A percentile compares a stretch with the other conserved stretches of the same genome.
phyloP scores from a whole-genome alignment of 2,888 invertebrate species.

The Leucophenga montana region DNA sequence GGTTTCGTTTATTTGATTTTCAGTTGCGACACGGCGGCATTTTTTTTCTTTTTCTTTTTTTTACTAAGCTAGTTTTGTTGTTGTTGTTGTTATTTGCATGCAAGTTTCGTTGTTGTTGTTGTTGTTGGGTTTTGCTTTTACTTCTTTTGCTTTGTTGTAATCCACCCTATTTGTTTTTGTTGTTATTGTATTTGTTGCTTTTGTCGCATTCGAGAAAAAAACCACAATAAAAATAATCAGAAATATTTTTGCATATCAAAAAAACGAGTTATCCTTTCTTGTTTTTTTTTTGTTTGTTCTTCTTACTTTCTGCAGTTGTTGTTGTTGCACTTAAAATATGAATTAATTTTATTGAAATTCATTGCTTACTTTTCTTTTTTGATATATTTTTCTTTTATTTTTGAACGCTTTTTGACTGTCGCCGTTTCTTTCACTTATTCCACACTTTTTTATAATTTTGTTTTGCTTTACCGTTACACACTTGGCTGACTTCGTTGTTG shows the following conservation, averaged over 20 bases:
- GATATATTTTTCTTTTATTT: no score
- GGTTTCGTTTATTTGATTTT: slow-evolving; percentile 18
- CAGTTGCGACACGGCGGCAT: slow-evolving; percentile 44
- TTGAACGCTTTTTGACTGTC: no score
- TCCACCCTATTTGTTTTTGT: slow-evolving; percentile 32
- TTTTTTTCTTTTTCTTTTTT: slow-evolving; percentile 49
- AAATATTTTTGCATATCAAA: not conserved
- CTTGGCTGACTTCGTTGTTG: no score
- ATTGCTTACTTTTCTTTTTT: no score
- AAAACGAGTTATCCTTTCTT: slow-evolving; percentile 10
- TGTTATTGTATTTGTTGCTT: slow-evolving; percentile 19
- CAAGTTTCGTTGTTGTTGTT: slow-evolving; percentile 16
- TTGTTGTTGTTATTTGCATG: slow-evolving; percentile 29
- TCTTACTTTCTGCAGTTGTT: no score
- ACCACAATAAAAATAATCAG: not conserved
- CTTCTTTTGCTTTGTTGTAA: slow-evolving; percentile 41
- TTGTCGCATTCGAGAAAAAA: slow-evolving; percentile 16
- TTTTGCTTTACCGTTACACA: no score
- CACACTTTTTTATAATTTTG: no score
- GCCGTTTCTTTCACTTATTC: no score
- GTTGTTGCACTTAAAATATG: no score
- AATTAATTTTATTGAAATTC: no score
- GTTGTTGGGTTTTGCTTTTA: slow-evolving; percentile 34
- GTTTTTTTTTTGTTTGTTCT: not conserved
- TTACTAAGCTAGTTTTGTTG: slow-evolving; percentile 32